These are phyloP conservation scores for Bugulina stolonifera DNA, from an alignment of 2,888 invertebrate species.

Conservation along the genomic window DNA sequence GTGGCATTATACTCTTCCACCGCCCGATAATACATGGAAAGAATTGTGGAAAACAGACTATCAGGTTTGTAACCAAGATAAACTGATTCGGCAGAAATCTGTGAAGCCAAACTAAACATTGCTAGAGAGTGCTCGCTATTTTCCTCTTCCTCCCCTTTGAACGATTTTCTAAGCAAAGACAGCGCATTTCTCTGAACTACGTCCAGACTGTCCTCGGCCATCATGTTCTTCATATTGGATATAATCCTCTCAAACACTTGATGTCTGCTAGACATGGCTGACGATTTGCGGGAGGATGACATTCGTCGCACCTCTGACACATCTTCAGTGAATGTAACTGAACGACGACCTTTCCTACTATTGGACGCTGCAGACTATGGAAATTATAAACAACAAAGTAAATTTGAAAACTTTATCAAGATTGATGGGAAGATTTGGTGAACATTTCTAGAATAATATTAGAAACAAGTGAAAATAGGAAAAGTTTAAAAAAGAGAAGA, in stretches of 20 bases:
- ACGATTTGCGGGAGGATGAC: conserved; percentile 5
- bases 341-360: conserved; percentile 22
- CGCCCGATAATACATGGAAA: conserved; percentile 19
- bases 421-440: too few species aligned
- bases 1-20: conserved; percentile 9
- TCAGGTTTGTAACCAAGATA: conserved; percentile 37
- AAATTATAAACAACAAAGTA: background rate
- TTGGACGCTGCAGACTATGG: conserved; percentile 6
- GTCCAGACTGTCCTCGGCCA: conserved; percentile 24
- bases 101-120: conserved; percentile 38
- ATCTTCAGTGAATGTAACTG: conserved; percentile 18
- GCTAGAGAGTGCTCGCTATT: conserved; percentile 37
- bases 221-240: conserved; percentile 20
- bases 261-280: background rate
- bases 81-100: conserved; percentile 38
- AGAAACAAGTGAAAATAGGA: too few species aligned
- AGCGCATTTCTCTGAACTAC: conserved; percentile 26
- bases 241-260: conserved; percentile 13
- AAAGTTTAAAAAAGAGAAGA: too few species aligned
- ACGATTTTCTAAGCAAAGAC: background rate
- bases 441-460: too few species aligned
- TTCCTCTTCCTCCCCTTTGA: conserved; percentile 27
- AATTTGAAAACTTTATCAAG: background rate
- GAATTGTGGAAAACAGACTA: conserved; percentile 33
- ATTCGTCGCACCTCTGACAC: background rate